A percentile compares a stretch with the other conserved stretches of the same genome.
Evolutionary conservation across 2,888 invertebrate genomes (phyloP).

Genomic region (Arge pagana): DNA sequence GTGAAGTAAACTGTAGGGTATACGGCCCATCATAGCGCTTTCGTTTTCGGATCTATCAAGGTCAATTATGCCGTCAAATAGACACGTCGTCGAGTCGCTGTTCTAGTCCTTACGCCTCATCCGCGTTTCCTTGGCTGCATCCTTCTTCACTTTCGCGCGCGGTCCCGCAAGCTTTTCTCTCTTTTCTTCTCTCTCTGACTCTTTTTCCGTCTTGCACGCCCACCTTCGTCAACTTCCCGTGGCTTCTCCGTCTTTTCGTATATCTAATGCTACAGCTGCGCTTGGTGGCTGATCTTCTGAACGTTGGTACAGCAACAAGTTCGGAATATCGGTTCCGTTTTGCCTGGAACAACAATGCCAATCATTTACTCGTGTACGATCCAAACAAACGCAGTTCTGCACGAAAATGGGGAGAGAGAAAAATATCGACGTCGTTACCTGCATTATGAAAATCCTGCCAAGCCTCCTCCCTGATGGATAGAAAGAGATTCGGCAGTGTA

Average conservation of each 20-base stretch:
- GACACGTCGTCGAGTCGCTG: slow-evolving; percentile 4
- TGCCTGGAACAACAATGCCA: slow-evolving; percentile 38
- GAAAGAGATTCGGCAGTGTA: slow-evolving; percentile 54
- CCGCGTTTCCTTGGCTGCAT: slow-evolving; percentile 11
- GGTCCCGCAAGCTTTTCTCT: slow-evolving; percentile 19
- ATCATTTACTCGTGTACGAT: not conserved
- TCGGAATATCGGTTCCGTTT: slow-evolving; percentile 47
- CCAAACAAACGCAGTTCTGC: not conserved
- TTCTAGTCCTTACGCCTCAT: no score
- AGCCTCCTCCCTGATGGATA: slow-evolving; percentile 49
- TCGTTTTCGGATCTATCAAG: slow-evolving; percentile 17
- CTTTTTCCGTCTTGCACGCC: slow-evolving; percentile 28
- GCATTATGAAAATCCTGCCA: slow-evolving; percentile 47
- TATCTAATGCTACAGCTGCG: slow-evolving; percentile 45
- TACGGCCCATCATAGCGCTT: slow-evolving; percentile 49
- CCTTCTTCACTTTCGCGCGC: slow-evolving; percentile 22
- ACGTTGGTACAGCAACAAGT: slow-evolving; percentile 42
- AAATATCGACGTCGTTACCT: slow-evolving; percentile 40
- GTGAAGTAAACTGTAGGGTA: slow-evolving; percentile 49
- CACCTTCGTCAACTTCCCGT: slow-evolving; percentile 31
- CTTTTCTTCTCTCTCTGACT: slow-evolving; percentile 19
- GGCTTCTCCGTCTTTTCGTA: slow-evolving; percentile 29
- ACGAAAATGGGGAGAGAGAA: not conserved
- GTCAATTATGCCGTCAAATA: slow-evolving; percentile 4
- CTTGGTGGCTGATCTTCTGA: slow-evolving; percentile 43